These are phyloP conservation scores for Apus apus DNA, from an alignment of 2,113 vertebrate genomes.

Conservation along the genomic window DNA sequence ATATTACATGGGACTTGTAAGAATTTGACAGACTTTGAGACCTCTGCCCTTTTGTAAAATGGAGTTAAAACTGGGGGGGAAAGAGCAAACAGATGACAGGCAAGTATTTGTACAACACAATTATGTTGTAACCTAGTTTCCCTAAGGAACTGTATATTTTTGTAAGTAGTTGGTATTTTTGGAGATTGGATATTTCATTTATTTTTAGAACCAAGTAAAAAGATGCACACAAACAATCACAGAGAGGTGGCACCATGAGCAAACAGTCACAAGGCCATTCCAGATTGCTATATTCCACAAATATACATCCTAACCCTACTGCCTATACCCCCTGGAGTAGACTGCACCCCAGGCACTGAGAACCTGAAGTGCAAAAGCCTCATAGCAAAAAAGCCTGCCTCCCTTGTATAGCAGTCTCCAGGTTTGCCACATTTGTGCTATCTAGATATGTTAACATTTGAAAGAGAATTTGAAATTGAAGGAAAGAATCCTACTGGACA, in stretches of 20 bases:
- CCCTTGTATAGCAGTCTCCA: background rate
- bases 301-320: background rate
- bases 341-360: background rate
- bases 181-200: background rate
- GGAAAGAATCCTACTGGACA: background rate
- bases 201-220: background rate
- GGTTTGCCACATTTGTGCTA: background rate
- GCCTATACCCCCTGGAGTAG: background rate
- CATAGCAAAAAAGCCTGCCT: background rate
- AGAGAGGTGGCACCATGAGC: background rate
- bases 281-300: background rate
- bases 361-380: background rate
- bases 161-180: background rate
- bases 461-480: background rate
- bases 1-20: background rate
- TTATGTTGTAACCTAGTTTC: background rate
- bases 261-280: background rate
- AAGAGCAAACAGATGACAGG: constrained; percentile 16
- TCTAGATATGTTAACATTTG: background rate
- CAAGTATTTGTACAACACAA: background rate
- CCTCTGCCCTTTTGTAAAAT: background rate
- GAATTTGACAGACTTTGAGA: background rate
- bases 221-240: background rate
- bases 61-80: background rate
- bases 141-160: background rate